These are phyloP conservation scores for Aldabrachelys gigantea DNA, from an alignment of 2,113 vertebrate species.

Conservation along the genomic window DNA sequence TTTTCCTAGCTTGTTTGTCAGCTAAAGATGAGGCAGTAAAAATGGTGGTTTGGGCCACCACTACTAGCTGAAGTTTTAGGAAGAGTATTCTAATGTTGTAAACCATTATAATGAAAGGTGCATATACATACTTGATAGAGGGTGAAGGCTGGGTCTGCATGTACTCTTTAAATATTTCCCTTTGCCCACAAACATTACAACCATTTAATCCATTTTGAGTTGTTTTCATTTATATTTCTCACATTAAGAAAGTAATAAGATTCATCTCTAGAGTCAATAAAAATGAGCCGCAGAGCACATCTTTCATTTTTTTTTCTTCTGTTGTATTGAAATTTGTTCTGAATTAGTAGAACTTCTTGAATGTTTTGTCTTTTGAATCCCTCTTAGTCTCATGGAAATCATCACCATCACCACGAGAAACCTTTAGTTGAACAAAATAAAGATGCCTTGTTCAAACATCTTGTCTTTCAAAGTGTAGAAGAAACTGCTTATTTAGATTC, in stretches of 20 bases:
- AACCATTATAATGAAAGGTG: too few species aligned
- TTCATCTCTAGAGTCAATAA: not conserved
- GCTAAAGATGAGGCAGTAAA: not conserved
- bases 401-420: conserved; percentile 81
- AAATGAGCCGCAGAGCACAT: not conserved
- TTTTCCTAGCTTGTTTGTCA: too few species aligned
- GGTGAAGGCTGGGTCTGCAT: not conserved
- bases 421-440: conserved; percentile 72
- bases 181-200: not conserved
- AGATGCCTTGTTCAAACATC: conserved; percentile 72
- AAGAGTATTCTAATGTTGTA: too few species aligned
- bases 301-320: not conserved
- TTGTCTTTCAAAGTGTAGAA: conserved; percentile 75
- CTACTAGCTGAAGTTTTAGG: not conserved
- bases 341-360: not conserved
- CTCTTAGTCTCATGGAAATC: conserved; percentile 82
- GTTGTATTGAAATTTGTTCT: not conserved
- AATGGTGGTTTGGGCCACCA: not conserved
- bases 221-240: not conserved
- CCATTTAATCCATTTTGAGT: not conserved
- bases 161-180: not conserved
- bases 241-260: not conserved
- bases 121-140: not conserved
- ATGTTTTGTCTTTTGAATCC: conserved; percentile 1
- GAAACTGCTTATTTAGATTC: conserved; percentile 85